Evolutionary conservation across 2,888 invertebrate species (phyloP).

Genomic region (Dugesia japonica): DNA sequence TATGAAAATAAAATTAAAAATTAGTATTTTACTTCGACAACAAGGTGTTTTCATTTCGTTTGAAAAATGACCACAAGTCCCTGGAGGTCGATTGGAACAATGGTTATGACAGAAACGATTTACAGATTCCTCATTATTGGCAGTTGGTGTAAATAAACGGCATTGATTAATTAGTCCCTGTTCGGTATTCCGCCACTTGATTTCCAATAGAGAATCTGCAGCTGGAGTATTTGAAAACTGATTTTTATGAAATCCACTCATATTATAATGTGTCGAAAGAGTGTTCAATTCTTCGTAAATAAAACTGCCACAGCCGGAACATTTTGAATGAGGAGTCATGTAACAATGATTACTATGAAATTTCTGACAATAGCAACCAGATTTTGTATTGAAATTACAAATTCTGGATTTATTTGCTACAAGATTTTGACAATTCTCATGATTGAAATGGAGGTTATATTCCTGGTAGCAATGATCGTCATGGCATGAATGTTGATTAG

Average conservation of each 20-base stretch:
- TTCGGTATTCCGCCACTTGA: not conserved
- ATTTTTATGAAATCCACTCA: conserved; percentile 12
- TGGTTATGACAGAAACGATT: not conserved
- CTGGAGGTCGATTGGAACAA: not conserved
- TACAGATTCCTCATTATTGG: not conserved
- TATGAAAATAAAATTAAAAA: too few relatives aligned
- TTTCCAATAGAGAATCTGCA: conserved; percentile 14
- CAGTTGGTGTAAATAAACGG: not conserved
- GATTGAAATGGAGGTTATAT: not conserved
- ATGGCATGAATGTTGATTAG: conserved; percentile 1
- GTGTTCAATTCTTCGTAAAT: not conserved
- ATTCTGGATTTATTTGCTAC: not conserved
- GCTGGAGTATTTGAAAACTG: conserved; percentile 16
- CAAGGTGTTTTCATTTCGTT: not conserved
- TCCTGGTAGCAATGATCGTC: conserved; percentile 9
- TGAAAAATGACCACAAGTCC: not conserved
- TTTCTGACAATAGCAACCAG: not conserved
- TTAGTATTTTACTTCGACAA: not conserved
- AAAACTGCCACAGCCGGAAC: conserved; percentile 7
- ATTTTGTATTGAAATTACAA: not conserved
- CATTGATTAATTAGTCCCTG: not conserved
- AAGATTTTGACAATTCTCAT: not conserved
- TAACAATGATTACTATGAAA: conserved; percentile 3
- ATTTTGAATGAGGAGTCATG: not conserved
- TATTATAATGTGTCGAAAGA: not conserved